phyloP scores from a whole-genome alignment of 2,113 vertebrate species.

The Chroicocephalus ridibundus region DNA sequence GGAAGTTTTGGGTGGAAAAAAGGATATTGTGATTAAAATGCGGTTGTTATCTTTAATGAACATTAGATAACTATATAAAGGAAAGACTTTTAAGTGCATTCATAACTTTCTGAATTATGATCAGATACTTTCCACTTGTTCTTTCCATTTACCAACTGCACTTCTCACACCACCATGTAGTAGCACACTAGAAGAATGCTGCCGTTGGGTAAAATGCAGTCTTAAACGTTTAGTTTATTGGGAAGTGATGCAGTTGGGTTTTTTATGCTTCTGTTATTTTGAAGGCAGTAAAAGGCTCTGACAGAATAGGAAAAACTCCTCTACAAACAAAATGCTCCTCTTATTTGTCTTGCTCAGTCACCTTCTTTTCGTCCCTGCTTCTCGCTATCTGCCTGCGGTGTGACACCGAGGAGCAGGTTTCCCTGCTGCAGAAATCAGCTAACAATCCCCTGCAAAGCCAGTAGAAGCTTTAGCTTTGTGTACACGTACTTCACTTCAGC shows the following conservation, averaged over 20 bases:
- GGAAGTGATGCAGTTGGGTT: rapidly evolving
- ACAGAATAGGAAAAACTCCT: background rate
- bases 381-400: background rate
- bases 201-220: background rate
- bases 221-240: background rate
- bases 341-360: constrained; percentile 18
- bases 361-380: background rate
- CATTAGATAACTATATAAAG: background rate
- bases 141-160: background rate
- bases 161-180: background rate
- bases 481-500: background rate
- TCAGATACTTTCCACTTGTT: background rate
- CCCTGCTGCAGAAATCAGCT: constrained; percentile 50
- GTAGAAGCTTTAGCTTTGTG: constrained; percentile 12
- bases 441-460: constrained; percentile 8
- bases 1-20: background rate
- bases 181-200: background rate
- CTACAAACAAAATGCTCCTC: background rate
- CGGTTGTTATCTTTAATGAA: background rate
- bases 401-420: constrained; percentile 21
- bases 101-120: background rate
- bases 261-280: background rate
- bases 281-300: background rate
- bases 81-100: background rate
- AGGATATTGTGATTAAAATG: background rate